Conservation (phyloP, 2,113 vertebrate species). For the Melanerpes formicivorus region DNA sequence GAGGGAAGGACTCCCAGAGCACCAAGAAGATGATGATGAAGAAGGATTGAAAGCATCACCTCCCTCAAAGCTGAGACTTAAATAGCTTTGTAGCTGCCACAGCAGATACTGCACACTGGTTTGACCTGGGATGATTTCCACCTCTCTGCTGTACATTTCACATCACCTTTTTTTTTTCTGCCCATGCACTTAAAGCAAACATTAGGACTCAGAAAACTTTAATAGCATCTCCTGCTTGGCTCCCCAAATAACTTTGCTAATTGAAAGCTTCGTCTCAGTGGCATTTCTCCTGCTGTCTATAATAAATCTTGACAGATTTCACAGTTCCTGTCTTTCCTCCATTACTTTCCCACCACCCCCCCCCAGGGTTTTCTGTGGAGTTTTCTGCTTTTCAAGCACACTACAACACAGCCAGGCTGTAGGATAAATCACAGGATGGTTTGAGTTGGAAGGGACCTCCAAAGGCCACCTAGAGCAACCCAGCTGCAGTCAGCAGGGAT, state of each 20-base stretch:
- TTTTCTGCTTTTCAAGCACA: neutral
- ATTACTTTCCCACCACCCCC: neutral
- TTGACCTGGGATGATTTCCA: neutral
- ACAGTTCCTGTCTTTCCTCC: neutral
- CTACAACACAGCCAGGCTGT: neutral
- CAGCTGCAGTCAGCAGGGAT: too few species aligned
- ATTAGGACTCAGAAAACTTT: neutral
- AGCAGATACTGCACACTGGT: neutral
- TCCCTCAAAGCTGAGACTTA: neutral
- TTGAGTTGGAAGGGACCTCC: too few species aligned
- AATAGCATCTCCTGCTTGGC: neutral
- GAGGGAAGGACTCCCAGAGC: accelerated
- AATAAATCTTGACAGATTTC: neutral
- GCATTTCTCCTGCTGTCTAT: neutral
- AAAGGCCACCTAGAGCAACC: too few species aligned
- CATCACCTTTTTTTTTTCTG: neutral
- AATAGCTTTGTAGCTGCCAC: neutral
- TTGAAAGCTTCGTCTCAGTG: neutral
- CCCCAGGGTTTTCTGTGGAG: neutral
- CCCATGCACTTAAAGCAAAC: neutral
- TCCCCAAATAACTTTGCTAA: neutral
- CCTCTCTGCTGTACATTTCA: neutral
- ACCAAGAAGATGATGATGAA: neutral
- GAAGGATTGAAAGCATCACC: neutral
- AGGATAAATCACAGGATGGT: neutral